Conservation (phyloP, 2,888 invertebrate species). For the Cantharis flavilabris region DNA sequence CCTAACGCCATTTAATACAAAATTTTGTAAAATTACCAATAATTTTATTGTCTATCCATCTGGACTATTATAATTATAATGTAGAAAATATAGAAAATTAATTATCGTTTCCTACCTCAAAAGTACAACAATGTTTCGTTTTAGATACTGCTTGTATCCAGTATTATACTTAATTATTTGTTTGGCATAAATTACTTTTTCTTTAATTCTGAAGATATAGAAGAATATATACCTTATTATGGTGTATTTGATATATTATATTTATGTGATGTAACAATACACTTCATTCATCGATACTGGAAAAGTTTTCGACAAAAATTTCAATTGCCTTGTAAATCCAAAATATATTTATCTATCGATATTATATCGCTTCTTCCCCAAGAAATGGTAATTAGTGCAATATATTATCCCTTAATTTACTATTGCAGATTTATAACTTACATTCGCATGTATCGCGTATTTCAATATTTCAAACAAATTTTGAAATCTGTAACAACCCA, state of each 20-base stretch:
- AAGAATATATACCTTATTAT: not conserved
- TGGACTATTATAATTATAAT: not conserved
- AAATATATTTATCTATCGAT: not conserved
- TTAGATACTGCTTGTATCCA: not conserved
- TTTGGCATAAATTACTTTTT: not conserved
- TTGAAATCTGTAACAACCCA: conserved; percentile 57
- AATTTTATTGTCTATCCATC: not conserved
- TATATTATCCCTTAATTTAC: not conserved
- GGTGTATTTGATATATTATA: conserved; percentile 4
- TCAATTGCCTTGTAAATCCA: not conserved
- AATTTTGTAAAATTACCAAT: too few species aligned
- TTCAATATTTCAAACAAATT: conserved; percentile 56
- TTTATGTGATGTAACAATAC: conserved; percentile 1
- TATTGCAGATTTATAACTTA: conserved; percentile 50
- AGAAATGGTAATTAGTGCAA: not conserved
- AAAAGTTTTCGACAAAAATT: not conserved
- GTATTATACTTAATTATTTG: not conserved
- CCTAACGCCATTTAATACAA: too few species aligned
- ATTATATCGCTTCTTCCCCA: conserved; percentile 6
- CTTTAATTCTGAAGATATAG: not conserved
- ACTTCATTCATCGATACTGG: not conserved
- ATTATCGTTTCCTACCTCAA: not conserved
- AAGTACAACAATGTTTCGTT: not conserved
- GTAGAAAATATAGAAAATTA: not conserved
- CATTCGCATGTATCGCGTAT: conserved; percentile 55